Evolutionary conservation across 2,888 invertebrate species (phyloP), one percentile per base, ranked within the genome.

Genomic region (Halictus quadricinctus): DNA sequence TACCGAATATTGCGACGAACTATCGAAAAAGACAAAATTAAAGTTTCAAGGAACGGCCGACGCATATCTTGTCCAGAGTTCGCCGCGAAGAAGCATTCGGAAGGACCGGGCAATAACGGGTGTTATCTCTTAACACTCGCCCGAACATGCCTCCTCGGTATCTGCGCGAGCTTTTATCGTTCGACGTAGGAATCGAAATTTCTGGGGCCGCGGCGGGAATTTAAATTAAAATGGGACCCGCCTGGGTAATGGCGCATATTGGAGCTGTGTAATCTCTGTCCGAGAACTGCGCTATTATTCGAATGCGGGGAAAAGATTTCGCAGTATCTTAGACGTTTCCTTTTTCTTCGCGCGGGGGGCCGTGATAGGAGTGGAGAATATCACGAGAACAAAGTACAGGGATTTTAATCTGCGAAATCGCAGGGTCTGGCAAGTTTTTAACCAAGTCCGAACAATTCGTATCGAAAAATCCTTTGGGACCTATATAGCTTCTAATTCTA

Each of bases 71-170:
- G 82, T 36, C 29, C 46, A 64, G 58, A 83, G 81, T 74, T 83
- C 43, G n/a, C 64, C 60, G 29, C 73, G 73, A 72, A 36, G 78
- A 60, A 72, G 72, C 80, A 75, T 74, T 80, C 60, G 64, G 15
- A 41, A 43, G 69, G 74, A 25, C 21, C 58, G 36, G 12, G 75
- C 46, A 66, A 73, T 83, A 85, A 87, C 73, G 48, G 79, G 70
- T 75, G 87, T 88, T 90, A 90, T 90, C 90, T 90, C 86, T 90
- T 90, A 89, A 90, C 90, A 89, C 90, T 83, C 88, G 85, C 82
- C 72, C 89, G 90, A 88, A 87, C 87, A 84, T 78, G 43, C 48
- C 41, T 12, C 36, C 41, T 12, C 36, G 58, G 36, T 77, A 76
- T 77, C 79, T 60, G 54, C 64, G 60, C n/a, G 74, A 50, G 78